A percentile compares a stretch with the other conserved stretches of the same genome.
phyloP scores from a whole-genome alignment of 2,113 vertebrate genomes.

The Perognathus longimembris region DNA sequence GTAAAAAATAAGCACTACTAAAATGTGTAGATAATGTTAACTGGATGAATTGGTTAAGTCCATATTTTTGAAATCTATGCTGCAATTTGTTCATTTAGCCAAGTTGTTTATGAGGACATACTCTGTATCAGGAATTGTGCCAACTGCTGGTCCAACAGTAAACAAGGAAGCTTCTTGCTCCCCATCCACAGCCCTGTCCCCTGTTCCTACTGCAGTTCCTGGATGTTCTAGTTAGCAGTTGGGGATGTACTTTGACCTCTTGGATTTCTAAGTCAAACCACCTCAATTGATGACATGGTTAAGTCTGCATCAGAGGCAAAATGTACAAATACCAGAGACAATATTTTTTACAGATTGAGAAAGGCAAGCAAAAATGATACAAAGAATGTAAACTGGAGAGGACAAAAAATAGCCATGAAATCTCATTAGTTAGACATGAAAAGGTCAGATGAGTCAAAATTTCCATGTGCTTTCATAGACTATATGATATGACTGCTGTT shows the following conservation, averaged over 20 bases:
- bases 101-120: slow-evolving; percentile 20
- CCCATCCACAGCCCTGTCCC: not conserved
- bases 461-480: slow-evolving; percentile 82
- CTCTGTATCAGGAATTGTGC: slow-evolving; percentile 40
- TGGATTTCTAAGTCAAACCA: not conserved
- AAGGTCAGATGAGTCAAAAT: slow-evolving; percentile 81
- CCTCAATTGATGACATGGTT: too few species aligned
- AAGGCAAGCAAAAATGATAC: slow-evolving; percentile 56
- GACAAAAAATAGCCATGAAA: slow-evolving; percentile 82
- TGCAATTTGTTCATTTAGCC: slow-evolving; percentile 36
- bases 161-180: slow-evolving; percentile 1
- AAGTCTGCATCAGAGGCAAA: slow-evolving; percentile 71
- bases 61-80: not conserved
- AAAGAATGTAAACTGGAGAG: slow-evolving; percentile 83
- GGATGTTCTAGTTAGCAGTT: not conserved
- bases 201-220: not conserved
- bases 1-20: not conserved
- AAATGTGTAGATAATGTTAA: not conserved
- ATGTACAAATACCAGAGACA: slow-evolving; percentile 63
- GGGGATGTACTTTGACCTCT: not conserved
- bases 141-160: not conserved
- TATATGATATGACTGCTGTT: slow-evolving; percentile 64
- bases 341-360: slow-evolving; percentile 74
- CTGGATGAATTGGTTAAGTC: not conserved
- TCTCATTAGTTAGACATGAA: slow-evolving; percentile 80